phyloP scores from a whole-genome alignment of 2,113 vertebrate genomes.

The Corapipo altera region DNA sequence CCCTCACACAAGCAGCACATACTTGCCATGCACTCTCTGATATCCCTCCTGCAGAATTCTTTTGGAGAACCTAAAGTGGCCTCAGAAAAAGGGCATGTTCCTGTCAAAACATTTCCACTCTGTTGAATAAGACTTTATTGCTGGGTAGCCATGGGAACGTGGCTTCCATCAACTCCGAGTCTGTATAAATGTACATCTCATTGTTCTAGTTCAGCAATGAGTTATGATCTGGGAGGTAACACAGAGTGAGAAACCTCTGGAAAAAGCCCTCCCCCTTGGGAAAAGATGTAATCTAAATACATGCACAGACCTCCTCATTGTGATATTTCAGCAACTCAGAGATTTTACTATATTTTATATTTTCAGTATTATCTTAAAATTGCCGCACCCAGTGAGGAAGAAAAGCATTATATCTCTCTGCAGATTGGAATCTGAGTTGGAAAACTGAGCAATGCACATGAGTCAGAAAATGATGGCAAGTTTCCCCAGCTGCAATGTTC shows the following conservation, averaged over 20 bases:
- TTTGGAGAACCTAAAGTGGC: not conserved
- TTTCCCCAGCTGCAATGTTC: not conserved
- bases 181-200: not conserved
- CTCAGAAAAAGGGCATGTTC: not conserved
- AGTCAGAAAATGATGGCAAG: not conserved
- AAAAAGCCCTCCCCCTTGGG: not conserved
- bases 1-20: not conserved
- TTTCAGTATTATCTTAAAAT: not conserved
- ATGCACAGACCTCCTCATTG: not conserved
- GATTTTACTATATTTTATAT: not conserved
- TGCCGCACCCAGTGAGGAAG: not conserved
- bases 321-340: not conserved
- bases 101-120: not conserved
- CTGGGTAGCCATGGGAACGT: not conserved
- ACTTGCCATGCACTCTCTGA: rapidly evolving
- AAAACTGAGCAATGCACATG: not conserved
- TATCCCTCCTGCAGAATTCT: not conserved
- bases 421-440: not conserved
- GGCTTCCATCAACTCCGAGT: not conserved
- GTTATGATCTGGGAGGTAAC: not conserved
- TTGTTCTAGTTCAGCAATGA: not conserved
- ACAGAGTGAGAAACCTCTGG: not conserved
- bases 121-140: not conserved
- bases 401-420: not conserved
- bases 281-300: not conserved